A percentile compares a stretch with the other conserved stretches of the same genome.
Evolutionary conservation across 2,113 vertebrate species (phyloP).

Genomic region (Leptosomus discolor): DNA sequence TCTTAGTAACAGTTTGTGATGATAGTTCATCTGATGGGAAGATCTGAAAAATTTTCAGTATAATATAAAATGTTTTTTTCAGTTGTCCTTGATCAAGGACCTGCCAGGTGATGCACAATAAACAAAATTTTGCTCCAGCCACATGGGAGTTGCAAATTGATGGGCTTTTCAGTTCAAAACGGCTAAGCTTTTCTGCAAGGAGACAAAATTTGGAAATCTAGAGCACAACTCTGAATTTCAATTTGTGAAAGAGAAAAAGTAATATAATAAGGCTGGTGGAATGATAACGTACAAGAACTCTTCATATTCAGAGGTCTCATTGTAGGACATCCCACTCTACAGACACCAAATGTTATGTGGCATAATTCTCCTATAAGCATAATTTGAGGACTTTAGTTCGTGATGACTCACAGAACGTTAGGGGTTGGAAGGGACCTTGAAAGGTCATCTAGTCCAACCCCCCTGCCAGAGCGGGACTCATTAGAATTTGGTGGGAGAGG

Average conservation of each 20-base stretch:
- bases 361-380: background rate
- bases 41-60: background rate
- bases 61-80: background rate
- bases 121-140: background rate
- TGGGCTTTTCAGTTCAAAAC: slow-evolving; percentile 22
- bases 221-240: background rate
- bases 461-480: too few species aligned
- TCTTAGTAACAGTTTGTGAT: background rate
- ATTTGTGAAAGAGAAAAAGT: background rate
- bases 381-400: background rate
- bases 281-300: background rate
- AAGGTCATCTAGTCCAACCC: too few species aligned
- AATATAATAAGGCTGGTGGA: background rate
- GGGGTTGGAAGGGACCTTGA: too few species aligned
- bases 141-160: background rate
- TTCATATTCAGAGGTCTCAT: background rate
- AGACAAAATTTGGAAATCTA: background rate
- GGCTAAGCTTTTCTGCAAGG: background rate
- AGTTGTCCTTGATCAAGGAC: background rate
- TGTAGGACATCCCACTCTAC: background rate
- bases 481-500: background rate
- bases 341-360: background rate
- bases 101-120: background rate
- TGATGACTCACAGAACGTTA: too few species aligned
- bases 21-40: background rate